Conservation (phyloP, 2,888 invertebrate genomes). For the Aleiodes testaceus region DNA sequence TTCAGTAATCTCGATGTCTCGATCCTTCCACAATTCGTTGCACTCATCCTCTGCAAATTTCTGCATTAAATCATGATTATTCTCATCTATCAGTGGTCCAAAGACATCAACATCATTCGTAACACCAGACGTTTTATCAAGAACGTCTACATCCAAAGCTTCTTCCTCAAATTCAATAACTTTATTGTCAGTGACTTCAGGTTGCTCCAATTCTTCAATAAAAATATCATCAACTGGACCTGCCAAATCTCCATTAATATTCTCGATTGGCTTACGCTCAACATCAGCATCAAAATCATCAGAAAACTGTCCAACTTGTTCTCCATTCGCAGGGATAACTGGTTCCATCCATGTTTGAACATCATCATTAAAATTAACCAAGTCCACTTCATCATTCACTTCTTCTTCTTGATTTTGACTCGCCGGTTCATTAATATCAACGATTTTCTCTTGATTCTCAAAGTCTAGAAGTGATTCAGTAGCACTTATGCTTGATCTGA, state of each 20-base stretch:
- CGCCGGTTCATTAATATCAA: neutral
- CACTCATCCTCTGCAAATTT: conserved; percentile 38
- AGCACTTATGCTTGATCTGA: conserved; percentile 11
- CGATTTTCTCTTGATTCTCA: neutral
- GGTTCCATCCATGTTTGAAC: conserved; percentile 49
- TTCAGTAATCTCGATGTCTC: neutral
- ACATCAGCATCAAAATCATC: conserved; percentile 53
- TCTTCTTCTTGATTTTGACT: neutral
- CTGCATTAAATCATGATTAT: neutral
- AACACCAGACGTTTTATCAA: conserved; percentile 12
- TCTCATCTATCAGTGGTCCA: conserved; percentile 17
- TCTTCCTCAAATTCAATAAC: conserved; percentile 4
- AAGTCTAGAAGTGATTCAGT: neutral
- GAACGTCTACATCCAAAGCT: neutral
- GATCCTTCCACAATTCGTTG: conserved; percentile 28
- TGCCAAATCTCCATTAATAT: conserved; percentile 3
- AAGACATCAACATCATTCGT: conserved; percentile 17
- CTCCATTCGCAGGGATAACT: conserved; percentile 22
- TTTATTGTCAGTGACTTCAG: neutral
- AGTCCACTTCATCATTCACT: neutral
- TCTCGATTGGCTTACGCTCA: neutral
- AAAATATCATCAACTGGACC: too few relatives aligned
- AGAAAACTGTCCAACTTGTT: conserved; percentile 55
- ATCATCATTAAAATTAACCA: conserved; percentile 7
- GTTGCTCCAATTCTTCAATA: neutral